Evolutionary conservation across 2,113 vertebrate species (phyloP).

Genomic region (Azemiops feae): DNA sequence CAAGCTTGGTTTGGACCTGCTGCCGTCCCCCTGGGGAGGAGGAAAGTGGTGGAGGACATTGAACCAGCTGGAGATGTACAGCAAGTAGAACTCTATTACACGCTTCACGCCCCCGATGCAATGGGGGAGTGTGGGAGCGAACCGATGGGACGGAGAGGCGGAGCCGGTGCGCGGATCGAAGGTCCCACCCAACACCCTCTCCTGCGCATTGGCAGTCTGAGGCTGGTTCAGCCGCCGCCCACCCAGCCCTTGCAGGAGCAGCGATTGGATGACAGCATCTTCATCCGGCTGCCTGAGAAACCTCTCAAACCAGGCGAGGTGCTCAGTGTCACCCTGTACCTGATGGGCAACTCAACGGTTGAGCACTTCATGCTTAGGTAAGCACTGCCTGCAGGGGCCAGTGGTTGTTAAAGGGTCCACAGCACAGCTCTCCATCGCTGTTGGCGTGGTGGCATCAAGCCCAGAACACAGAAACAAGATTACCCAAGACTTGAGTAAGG

Average conservation of each 20-base stretch:
- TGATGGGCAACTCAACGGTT: conserved; percentile 90
- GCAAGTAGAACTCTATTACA: conserved; percentile 93
- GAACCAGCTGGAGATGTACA: conserved; percentile 76
- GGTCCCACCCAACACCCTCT: conserved; percentile 89
- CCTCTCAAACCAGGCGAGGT: conserved; percentile 90
- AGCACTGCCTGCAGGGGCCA: fast-evolving
- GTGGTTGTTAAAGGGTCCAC: not conserved
- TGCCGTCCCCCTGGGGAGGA: conserved; percentile 74
- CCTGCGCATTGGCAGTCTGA: conserved; percentile 94
- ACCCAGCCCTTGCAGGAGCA: conserved; percentile 86
- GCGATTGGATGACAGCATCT: conserved; percentile 85
- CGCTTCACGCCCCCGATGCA: conserved; percentile 79
- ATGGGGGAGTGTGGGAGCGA: conserved; percentile 81
- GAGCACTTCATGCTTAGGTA: conserved; percentile 97
- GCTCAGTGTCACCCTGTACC: conserved; percentile 84
- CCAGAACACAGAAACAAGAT: not conserved
- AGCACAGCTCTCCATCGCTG: not conserved
- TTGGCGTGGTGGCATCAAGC: not conserved
- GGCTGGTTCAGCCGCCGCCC: conserved; percentile 82
- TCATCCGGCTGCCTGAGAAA: conserved; percentile 88
- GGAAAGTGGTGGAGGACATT: conserved; percentile 76
- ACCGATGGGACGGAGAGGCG: conserved; percentile 56
- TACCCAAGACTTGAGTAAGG: not conserved
- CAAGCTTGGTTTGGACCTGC: conserved; percentile 88
- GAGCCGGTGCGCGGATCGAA: conserved; percentile 69